These are phyloP conservation scores for Echinops telfairi DNA, from an alignment of 2,113 vertebrate species.

Conservation along the genomic window DNA sequence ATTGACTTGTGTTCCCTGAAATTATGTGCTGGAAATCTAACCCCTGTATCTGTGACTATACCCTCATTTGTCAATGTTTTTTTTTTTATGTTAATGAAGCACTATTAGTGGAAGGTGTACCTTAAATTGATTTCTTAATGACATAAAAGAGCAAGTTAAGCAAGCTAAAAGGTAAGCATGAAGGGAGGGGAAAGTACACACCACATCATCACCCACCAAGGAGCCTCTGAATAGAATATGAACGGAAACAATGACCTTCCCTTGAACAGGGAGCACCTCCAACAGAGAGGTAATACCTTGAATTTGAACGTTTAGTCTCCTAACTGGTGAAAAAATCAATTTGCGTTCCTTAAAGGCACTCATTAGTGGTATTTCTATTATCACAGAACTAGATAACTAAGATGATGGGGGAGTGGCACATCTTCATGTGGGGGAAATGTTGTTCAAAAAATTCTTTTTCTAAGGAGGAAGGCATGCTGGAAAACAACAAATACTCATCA, in stretches of 20 bases:
- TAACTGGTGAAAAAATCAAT: neutral
- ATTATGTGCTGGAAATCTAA: neutral
- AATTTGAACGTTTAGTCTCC: neutral
- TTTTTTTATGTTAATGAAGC: neutral
- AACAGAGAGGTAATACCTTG: neutral
- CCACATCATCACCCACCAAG: neutral
- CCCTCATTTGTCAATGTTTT: neutral
- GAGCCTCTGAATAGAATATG: neutral
- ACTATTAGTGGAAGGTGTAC: neutral
- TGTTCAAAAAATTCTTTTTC: too few species aligned
- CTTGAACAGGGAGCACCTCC: neutral
- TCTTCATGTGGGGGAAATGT: too few species aligned
- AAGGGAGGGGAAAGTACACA: neutral
- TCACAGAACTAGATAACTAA: neutral
- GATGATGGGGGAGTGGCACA: too few species aligned
- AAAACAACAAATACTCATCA: neutral
- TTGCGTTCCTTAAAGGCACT: neutral
- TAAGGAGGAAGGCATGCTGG: too few species aligned
- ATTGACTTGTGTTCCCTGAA: neutral
- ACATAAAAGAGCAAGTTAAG: neutral
- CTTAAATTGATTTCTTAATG: neutral
- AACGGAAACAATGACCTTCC: neutral
- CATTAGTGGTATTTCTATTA: neutral
- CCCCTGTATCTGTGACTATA: neutral
- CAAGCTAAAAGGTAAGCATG: neutral